Conservation (phyloP, 2,113 vertebrate genomes). For the Atlantisia rogersi region DNA sequence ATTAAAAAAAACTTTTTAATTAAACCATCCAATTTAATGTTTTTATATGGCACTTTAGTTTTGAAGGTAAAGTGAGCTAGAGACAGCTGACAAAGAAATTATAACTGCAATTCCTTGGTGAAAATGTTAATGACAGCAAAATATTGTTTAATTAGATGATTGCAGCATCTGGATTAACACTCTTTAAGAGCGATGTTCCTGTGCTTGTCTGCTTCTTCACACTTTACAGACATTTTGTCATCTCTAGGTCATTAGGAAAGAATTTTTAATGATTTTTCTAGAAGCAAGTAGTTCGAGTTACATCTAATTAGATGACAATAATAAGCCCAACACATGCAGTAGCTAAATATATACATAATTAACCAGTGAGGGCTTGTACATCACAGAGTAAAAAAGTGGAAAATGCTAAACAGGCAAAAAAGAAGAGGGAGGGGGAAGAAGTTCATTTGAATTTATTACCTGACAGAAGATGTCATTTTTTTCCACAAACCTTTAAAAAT, state of each 20-base stretch:
- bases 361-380: slow-evolving; percentile 85
- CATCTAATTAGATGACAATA: slow-evolving; percentile 99
- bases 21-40: slow-evolving; percentile 85
- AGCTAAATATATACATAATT: slow-evolving; percentile 99
- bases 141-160: slow-evolving; percentile 99
- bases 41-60: slow-evolving; percentile 82
- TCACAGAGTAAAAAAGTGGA: slow-evolving; percentile 79
- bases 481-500: slow-evolving; percentile 45
- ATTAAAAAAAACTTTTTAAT: slow-evolving; percentile 81
- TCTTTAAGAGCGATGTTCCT: slow-evolving; percentile 83
- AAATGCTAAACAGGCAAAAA: slow-evolving; percentile 79
- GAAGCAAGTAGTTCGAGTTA: slow-evolving; percentile 92
- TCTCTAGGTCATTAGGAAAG: slow-evolving; percentile 97
- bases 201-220: slow-evolving; percentile 87
- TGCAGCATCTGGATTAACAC: slow-evolving; percentile 90
- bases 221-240: slow-evolving; percentile 97
- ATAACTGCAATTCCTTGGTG: slow-evolving; percentile 85
- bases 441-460: slow-evolving; percentile 74
- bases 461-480: slow-evolving; percentile 59
- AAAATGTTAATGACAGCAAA: slow-evolving; percentile 98
- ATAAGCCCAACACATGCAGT: slow-evolving; percentile 89
- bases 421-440: slow-evolving; percentile 38
- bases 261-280: slow-evolving; percentile 98
- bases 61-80: slow-evolving; percentile 81
- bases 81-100: slow-evolving; percentile 88